Percentiles rank a stretch among this genome's conserved stretches.
Evolutionary conservation across 2,888 invertebrate species (phyloP).

Genomic region (Phyllotreta striolata): DNA sequence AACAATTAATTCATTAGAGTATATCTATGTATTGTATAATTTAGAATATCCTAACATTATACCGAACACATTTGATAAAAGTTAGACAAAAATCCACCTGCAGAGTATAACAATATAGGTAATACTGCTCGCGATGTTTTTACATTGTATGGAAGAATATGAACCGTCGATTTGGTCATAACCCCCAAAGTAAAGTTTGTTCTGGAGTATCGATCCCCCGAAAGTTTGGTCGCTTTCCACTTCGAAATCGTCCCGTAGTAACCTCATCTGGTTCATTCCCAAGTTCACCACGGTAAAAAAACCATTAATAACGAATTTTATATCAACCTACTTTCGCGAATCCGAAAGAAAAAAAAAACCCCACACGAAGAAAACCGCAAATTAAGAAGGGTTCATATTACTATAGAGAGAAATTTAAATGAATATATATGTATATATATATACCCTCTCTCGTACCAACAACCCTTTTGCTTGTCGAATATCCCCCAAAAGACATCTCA

Average conservation of each 20-base stretch:
- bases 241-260: slow-evolving; percentile 15
- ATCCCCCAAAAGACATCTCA: slow-evolving; percentile 7
- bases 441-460: background rate
- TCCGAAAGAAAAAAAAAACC: no score
- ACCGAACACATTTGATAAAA: no score
- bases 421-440: background rate
- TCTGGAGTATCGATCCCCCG: slow-evolving; percentile 29
- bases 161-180: slow-evolving; percentile 25
- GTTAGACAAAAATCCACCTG: no score
- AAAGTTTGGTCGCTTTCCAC: slow-evolving; percentile 27
- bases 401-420: no score
- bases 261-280: slow-evolving; percentile 13
- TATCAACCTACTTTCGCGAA: background rate
- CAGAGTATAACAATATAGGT: no score
- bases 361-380: background rate
- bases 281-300: slow-evolving; percentile 20
- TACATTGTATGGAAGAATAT: background rate
- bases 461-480: slow-evolving; percentile 3
- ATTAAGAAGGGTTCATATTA: background rate
- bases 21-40: no score
- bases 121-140: no score
- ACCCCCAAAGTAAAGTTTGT: slow-evolving; percentile 29
- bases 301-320: slow-evolving; percentile 14
- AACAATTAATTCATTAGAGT: no score
- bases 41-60: no score